These are phyloP conservation scores for Cirrhinus molitorella DNA, from an alignment of 2,797 vertebrate genomes.

Conservation along the genomic window DNA sequence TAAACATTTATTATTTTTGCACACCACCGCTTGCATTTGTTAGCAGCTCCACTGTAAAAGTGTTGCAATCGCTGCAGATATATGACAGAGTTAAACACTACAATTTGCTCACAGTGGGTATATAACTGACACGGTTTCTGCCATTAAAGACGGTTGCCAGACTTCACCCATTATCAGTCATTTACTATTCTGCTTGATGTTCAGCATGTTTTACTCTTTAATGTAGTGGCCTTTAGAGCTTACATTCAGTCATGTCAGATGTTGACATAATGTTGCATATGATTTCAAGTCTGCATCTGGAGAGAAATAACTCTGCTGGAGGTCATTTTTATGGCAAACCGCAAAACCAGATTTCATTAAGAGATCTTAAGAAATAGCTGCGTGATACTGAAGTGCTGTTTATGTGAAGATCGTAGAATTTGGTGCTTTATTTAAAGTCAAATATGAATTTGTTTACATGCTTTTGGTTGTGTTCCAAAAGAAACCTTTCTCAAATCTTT, in stretches of 20 bases:
- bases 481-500: background rate
- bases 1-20: background rate
- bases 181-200: slow-evolving; percentile 16
- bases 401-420: background rate
- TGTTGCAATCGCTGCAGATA: background rate
- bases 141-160: background rate
- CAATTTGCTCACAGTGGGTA: background rate
- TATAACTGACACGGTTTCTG: background rate
- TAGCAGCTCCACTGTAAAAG: background rate
- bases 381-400: background rate
- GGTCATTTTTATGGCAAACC: background rate
- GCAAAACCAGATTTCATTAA: background rate
- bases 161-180: slow-evolving; percentile 13
- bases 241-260: slow-evolving; percentile 13
- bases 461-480: background rate
- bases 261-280: slow-evolving; percentile 7
- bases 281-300: slow-evolving; percentile 12
- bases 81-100: background rate
- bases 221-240: background rate
- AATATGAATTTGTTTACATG: background rate
- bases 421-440: background rate
- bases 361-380: background rate
- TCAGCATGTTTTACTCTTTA: slow-evolving; percentile 10
- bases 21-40: background rate
- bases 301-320: background rate